phyloP scores from a whole-genome alignment of 2,797 vertebrate genomes.

The Chiloscyllium punctatum region DNA sequence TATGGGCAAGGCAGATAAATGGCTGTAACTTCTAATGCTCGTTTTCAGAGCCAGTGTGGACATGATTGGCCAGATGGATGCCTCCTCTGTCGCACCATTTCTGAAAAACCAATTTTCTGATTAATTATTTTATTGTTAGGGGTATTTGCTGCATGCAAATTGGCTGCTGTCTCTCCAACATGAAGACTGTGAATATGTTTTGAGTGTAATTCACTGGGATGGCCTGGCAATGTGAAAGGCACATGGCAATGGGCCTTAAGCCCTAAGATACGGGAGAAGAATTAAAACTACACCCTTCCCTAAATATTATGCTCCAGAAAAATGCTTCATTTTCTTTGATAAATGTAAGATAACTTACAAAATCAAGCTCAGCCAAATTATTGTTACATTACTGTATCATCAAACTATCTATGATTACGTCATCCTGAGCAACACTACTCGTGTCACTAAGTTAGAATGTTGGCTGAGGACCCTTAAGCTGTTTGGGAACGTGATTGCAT shows the following conservation, averaged over 20 bases:
- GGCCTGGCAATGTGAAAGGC: background rate
- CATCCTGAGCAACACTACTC: background rate
- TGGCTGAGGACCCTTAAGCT: constrained; percentile 34
- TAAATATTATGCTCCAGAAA: background rate
- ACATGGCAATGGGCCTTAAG: background rate
- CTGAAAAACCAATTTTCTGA: too few species aligned
- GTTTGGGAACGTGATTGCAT: constrained; percentile 43
- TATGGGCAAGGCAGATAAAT: too few species aligned
- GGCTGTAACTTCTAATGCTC: too few species aligned
- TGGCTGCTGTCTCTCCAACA: background rate
- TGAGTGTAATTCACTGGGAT: background rate
- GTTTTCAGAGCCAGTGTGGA: too few species aligned
- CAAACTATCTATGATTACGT: background rate
- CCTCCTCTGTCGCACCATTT: too few species aligned
- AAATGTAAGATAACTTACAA: background rate
- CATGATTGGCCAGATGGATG: too few species aligned
- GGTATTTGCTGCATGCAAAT: background rate
- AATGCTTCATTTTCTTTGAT: background rate
- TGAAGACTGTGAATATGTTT: too few species aligned
- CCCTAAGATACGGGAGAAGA: too few species aligned
- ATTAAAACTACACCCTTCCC: background rate
- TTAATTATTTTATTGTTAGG: background rate
- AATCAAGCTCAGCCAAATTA: background rate
- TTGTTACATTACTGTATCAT: background rate
- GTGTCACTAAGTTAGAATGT: background rate